These are phyloP conservation scores for Spodoptera littoralis DNA, from an alignment of 2,888 invertebrate species.

Conservation along the genomic window DNA sequence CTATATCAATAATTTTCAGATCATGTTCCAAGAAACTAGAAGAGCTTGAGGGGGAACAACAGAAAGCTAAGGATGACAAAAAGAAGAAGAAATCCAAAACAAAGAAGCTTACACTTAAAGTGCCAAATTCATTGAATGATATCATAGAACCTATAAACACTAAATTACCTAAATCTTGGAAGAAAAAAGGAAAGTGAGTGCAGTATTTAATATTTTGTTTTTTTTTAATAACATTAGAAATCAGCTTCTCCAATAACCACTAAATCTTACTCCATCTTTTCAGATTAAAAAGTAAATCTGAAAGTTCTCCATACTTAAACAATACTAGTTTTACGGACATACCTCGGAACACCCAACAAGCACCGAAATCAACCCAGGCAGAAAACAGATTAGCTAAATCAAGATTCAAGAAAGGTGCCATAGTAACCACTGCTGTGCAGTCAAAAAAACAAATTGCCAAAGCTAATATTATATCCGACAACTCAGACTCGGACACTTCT, in stretches of 20 bases:
- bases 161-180: conserved; percentile 79
- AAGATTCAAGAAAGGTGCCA: conserved; percentile 89
- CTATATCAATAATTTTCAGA: conserved; percentile 69
- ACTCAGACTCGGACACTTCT: conserved; percentile 84
- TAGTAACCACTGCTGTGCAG: conserved; percentile 89
- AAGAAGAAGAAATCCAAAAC: conserved; percentile 84
- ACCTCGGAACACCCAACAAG: conserved; percentile 73
- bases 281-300: conserved; percentile 84
- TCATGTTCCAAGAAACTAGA: conserved; percentile 91
- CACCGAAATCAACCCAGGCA: conserved; percentile 65
- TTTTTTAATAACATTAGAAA: too few relatives aligned
- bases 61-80: conserved; percentile 80
- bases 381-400: conserved; percentile 75
- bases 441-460: conserved; percentile 75
- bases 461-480: conserved; percentile 72
- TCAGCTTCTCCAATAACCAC: too few relatives aligned
- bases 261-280: conserved; percentile 48
- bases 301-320: conserved; percentile 74
- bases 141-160: conserved; percentile 72
- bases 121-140: conserved; percentile 80
- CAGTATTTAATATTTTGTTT: not conserved
- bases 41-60: conserved; percentile 81
- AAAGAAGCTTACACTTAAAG: conserved; percentile 81
- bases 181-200: conserved; percentile 85
- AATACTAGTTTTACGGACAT: conserved; percentile 84